Evolutionary conservation across 2,113 vertebrate species (phyloP).

Genomic region (Elephantulus edwardii): DNA sequence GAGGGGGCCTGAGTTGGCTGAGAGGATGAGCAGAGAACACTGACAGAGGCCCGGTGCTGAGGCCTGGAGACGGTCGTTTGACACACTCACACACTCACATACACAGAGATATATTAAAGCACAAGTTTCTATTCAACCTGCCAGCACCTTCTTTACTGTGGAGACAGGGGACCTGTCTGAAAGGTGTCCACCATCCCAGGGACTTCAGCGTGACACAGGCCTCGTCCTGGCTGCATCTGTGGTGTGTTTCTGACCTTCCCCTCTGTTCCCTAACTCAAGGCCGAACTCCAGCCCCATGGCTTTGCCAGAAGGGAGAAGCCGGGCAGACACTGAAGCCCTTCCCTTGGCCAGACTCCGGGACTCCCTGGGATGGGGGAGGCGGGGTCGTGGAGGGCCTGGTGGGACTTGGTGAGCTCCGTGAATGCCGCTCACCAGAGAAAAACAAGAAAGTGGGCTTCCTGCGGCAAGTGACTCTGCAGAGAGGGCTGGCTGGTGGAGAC

Average conservation of each 20-base stretch:
- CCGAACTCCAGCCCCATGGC: not conserved
- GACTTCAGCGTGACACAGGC: not conserved
- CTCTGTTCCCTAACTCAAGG: not conserved
- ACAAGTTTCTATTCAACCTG: slow-evolving; percentile 89
- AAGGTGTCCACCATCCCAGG: not conserved
- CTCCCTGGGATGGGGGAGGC: not conserved
- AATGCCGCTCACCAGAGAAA: not conserved
- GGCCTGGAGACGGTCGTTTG: slow-evolving; percentile 78
- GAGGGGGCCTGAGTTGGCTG: slow-evolving; percentile 74
- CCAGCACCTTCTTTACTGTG: slow-evolving; percentile 85
- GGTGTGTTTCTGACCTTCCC: slow-evolving; percentile 10
- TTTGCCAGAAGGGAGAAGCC: slow-evolving; percentile 14
- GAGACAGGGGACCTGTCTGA: slow-evolving; percentile 67
- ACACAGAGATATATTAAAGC: slow-evolving; percentile 85
- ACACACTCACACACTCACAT: slow-evolving; percentile 71
- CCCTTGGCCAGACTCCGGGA: not conserved
- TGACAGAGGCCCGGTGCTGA: slow-evolving; percentile 76
- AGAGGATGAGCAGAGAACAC: slow-evolving; percentile 64
- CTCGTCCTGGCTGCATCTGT: not conserved
- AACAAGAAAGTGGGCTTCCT: not conserved
- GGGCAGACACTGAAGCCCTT: not conserved
- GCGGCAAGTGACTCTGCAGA: not conserved
- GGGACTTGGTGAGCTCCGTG: not conserved
- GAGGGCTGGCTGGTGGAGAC: not conserved
- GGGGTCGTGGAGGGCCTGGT: not conserved